Conservation (phyloP, 2,113 vertebrate genomes). For the Brevimyrus niger region DNA sequence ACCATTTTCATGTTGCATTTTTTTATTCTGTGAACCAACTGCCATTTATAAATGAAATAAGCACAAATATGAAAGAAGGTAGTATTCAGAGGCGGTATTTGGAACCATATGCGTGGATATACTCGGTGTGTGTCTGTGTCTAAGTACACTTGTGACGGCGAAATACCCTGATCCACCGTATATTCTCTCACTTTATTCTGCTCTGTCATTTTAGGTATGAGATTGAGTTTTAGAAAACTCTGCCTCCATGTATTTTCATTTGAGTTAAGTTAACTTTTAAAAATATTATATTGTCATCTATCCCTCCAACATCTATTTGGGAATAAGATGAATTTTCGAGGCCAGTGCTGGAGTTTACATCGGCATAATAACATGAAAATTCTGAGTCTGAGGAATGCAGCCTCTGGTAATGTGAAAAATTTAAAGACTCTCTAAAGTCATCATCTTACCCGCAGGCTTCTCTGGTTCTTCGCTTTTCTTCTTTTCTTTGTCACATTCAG, state of each 20-base stretch:
- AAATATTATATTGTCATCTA: background rate
- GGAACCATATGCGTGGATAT: background rate
- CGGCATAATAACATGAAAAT: background rate
- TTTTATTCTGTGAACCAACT: background rate
- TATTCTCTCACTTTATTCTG: background rate
- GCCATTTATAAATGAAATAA: background rate
- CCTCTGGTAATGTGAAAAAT: background rate
- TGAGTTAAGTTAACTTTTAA: background rate
- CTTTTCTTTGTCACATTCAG: background rate
- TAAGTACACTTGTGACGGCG: background rate
- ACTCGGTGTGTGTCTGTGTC: background rate
- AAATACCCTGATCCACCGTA: background rate
- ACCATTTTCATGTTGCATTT: background rate
- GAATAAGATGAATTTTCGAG: background rate
- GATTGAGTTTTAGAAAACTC: background rate
- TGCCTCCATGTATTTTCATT: background rate
- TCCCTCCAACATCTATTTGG: background rate
- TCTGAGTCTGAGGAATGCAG: background rate
- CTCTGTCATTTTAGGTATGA: background rate
- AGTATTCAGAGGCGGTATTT: background rate
- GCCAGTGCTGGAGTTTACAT: background rate
- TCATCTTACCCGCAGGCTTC: constrained; percentile 48
- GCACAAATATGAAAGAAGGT: background rate
- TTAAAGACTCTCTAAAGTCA: background rate
- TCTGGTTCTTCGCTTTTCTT: constrained; percentile 44